Evolutionary conservation across 1,140 invertebrate species (phyloP).

Genomic region (Contarinia nasturtii): DNA sequence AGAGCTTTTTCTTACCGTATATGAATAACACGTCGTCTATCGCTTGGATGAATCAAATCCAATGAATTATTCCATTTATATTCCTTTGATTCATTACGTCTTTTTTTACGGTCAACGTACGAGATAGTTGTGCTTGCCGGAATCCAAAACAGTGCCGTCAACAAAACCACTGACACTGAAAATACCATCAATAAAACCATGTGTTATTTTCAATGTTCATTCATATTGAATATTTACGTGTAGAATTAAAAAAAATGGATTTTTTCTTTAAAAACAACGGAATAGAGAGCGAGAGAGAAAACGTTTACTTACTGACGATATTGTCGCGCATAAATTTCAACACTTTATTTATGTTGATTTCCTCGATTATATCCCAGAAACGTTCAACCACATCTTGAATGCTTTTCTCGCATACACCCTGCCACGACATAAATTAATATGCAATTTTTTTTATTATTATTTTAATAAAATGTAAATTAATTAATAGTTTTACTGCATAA

Average conservation of each 20-base stretch:
- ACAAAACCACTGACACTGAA: slow-evolving; percentile 54
- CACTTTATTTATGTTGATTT: slow-evolving; percentile 87
- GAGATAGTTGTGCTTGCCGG: slow-evolving; percentile 67
- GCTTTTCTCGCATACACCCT: slow-evolving; percentile 87
- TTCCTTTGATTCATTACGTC: slow-evolving; percentile 32
- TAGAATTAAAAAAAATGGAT: not conserved
- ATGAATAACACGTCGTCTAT: slow-evolving; percentile 34
- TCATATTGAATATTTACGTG: not conserved
- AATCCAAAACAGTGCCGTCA: slow-evolving; percentile 82
- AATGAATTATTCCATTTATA: slow-evolving; percentile 33
- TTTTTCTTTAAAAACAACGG: not conserved
- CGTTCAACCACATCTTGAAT: slow-evolving; percentile 87
- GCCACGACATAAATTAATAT: too few species aligned
- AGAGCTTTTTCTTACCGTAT: slow-evolving; percentile 24
- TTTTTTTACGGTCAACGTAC: slow-evolving; percentile 53
- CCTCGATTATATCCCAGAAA: slow-evolving; percentile 93
- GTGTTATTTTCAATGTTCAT: too few species aligned
- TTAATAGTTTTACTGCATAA: too few species aligned
- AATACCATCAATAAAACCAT: too few species aligned
- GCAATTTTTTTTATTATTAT: too few species aligned
- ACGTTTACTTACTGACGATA: slow-evolving; percentile 56
- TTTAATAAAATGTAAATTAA: too few species aligned
- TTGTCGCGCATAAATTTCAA: slow-evolving; percentile 71
- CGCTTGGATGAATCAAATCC: slow-evolving; percentile 40
- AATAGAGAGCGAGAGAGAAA: too few species aligned